Evolutionary conservation across 2,888 invertebrate species (phyloP), one percentile per base, ranked within the genome.

Genomic region (Elmis aenea): DNA sequence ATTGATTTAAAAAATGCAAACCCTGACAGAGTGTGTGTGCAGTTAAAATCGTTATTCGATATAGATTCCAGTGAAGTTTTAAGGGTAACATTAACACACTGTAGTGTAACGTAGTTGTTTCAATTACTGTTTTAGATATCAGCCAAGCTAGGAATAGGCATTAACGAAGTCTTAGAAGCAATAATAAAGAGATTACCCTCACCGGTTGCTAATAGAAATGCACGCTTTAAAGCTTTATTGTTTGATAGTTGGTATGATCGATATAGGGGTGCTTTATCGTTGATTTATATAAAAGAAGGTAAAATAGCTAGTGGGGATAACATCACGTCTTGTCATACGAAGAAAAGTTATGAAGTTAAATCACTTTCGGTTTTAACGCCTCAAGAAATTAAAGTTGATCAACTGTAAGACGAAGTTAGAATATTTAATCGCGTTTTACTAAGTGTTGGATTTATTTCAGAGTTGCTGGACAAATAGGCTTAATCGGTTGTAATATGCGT

Each of bases 241-340:
- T 94, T 94, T 68, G 97, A 97, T 61, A 91, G 91, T 35, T 93
- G 91, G 86, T 95, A 83, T 67, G 91, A 96, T 62, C 81, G 78
- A 48, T 93, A 85, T 59, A 79, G 84, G 59, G 93, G 93, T 0
- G 83, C 85, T 1, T 68, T 92, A 34, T 81, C 84, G 50, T 69
- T 90, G 13, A 74, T 87, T 13, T 85, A 84, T 62, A 74, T 94
- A 21, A 75, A 81, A 46, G 84, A 90, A 59, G 95, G 95, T 0
- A 68, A 66, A 9, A 60, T 93, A 2, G 70, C 74, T 46, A 59
- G 82, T 12, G 92, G 91, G 0, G 82, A 93, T 54, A 70, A 78
- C 43, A 83, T 97, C 9, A 76, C 76, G 39, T 87, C 85, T 46
- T 67, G 69, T 38, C 76, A 83, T 38, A 81, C 83, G 31, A 73